Percentiles rank a stretch among this genome's conserved stretches.
These are phyloP conservation scores for Capitella teleta DNA, from an alignment of 1,140 invertebrate species.

Conservation along the genomic window DNA sequence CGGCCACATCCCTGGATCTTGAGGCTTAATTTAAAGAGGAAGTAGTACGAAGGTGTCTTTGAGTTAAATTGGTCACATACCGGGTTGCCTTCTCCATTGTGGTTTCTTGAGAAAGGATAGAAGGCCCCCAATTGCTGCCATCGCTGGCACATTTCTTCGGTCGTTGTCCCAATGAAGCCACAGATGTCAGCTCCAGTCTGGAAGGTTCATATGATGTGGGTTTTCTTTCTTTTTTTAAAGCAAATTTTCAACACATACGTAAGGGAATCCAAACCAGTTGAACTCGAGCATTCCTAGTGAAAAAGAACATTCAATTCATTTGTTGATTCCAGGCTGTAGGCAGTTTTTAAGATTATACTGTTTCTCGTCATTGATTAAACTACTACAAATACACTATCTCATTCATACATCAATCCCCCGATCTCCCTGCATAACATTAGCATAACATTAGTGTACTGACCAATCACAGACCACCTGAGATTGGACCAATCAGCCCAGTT, in stretches of 20 bases:
- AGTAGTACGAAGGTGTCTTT: neutral
- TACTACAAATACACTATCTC: too few species aligned
- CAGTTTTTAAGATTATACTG: too few species aligned
- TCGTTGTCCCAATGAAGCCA: constrained; percentile 70
- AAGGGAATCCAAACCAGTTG: constrained; percentile 29
- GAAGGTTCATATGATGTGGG: too few species aligned
- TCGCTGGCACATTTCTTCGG: constrained; percentile 47
- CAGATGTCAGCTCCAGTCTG: constrained; percentile 85
- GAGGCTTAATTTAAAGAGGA: constrained; percentile 12
- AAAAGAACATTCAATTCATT: too few species aligned
- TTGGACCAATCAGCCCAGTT: constrained; percentile 12
- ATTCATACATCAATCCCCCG: too few species aligned
- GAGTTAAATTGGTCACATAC: too few species aligned
- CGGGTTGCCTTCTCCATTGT: constrained; percentile 17
- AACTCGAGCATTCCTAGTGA: constrained; percentile 38
- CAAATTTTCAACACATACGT: too few species aligned
- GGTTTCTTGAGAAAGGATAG: constrained; percentile 39
- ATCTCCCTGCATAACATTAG: too few species aligned
- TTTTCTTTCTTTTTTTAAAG: too few species aligned
- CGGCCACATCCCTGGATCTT: constrained; percentile 27
- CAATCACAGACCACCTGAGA: constrained; percentile 13
- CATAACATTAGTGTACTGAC: too few species aligned
- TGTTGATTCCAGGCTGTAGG: too few species aligned
- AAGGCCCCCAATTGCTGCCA: constrained; percentile 51
- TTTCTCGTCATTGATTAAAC: too few species aligned